A percentile compares a stretch with the other conserved stretches of the same genome.
These are phyloP conservation scores for Patella pellucida DNA, from an alignment of 2,888 invertebrate species.

Conservation along the genomic window DNA sequence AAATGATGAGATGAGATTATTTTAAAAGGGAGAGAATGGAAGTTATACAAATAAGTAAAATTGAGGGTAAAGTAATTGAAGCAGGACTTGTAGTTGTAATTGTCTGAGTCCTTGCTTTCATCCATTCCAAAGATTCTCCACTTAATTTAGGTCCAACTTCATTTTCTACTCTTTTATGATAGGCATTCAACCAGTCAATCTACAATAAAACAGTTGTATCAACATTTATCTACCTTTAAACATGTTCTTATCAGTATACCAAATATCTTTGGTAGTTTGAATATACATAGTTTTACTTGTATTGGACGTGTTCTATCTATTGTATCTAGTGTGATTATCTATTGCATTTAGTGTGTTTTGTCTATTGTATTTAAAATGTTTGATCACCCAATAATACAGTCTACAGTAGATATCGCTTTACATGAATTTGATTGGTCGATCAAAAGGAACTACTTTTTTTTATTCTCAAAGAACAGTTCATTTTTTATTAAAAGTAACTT, in stretches of 20 bases:
- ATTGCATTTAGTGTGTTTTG: too few relatives aligned
- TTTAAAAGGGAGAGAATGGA: not conserved
- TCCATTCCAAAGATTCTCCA: constrained; percentile 49
- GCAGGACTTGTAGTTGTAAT: not conserved
- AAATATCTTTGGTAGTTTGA: not conserved
- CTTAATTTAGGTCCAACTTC: constrained; percentile 49
- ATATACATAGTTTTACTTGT: too few relatives aligned
- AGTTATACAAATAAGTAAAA: not conserved
- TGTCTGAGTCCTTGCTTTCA: constrained; percentile 38
- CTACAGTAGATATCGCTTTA: too few relatives aligned
- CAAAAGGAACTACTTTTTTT: too few relatives aligned
- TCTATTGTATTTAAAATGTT: too few relatives aligned
- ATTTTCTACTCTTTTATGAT: constrained; percentile 52
- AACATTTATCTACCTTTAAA: not conserved
- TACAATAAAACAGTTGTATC: constrained; percentile 33
- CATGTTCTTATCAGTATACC: not conserved
- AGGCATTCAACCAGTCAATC: constrained; percentile 62
- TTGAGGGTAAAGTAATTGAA: not conserved
- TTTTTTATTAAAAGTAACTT: too few relatives aligned
- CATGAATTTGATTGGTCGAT: too few relatives aligned
- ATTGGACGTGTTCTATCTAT: too few relatives aligned
- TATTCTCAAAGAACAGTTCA: too few relatives aligned
- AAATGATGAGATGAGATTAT: not conserved
- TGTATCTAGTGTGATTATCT: too few relatives aligned
- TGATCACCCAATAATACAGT: too few relatives aligned